Conservation (phyloP, 2,888 invertebrate species). For the Sarcophaga rosellei region DNA sequence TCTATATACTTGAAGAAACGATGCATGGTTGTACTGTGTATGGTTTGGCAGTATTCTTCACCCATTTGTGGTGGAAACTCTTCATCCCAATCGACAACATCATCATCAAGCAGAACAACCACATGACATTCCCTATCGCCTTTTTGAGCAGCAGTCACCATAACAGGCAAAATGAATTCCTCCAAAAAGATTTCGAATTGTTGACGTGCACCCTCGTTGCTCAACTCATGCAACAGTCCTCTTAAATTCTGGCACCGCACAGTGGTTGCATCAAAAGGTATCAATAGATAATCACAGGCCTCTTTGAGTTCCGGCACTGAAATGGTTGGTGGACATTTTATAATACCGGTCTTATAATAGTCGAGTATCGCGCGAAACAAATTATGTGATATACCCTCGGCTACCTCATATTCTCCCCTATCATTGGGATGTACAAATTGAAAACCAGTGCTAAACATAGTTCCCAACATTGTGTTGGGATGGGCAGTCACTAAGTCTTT, state of each 20-base stretch:
- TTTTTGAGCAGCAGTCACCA: conserved; percentile 96
- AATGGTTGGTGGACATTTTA: conserved; percentile 97
- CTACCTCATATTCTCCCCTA: conserved; percentile 97
- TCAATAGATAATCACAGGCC: conserved; percentile 98
- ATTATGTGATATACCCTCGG: conserved; percentile 97
- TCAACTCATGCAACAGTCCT: conserved; percentile 98
- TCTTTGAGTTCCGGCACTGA: conserved; percentile 98
- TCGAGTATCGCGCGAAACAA: conserved; percentile 97
- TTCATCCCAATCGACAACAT: conserved; percentile 98
- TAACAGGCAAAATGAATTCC: conserved; percentile 95
- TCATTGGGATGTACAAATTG: conserved; percentile 97
- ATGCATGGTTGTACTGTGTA: conserved; percentile 97
- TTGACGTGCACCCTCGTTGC: conserved; percentile 99
- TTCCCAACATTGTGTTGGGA: conserved; percentile 99
- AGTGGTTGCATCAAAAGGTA: conserved; percentile 98
- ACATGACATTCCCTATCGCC: conserved; percentile 99
- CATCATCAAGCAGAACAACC: conserved; percentile 97
- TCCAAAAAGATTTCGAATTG: conserved; percentile 99
- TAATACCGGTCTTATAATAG: conserved; percentile 94
- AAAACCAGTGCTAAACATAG: conserved; percentile 97
- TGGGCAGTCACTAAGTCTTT: conserved; percentile 95
- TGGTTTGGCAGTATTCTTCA: conserved; percentile 98
- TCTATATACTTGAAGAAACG: conserved; percentile 99
- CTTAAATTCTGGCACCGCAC: conserved; percentile 98
- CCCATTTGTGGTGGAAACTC: conserved; percentile 99